These are phyloP conservation scores for Phania funesta DNA, from an alignment of 2,888 invertebrate genomes.

Conservation along the genomic window DNA sequence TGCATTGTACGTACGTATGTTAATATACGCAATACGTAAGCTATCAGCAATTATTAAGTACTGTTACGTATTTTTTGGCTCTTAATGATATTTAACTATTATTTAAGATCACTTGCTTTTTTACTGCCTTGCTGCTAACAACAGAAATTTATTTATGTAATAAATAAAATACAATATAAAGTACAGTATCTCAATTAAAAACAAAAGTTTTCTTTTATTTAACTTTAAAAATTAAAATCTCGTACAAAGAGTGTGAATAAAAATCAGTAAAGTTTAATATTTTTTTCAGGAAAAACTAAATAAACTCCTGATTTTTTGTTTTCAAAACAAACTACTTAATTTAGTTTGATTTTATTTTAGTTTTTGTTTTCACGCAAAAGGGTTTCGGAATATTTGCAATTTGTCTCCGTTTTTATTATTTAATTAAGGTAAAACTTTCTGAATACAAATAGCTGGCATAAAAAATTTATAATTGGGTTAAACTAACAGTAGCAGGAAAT, in stretches of 20 bases:
- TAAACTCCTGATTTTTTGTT: constrained; percentile 63
- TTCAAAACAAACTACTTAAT: constrained; percentile 50
- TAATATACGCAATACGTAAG: too few species aligned
- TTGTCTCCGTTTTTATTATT: constrained; percentile 54
- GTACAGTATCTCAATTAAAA: too few species aligned
- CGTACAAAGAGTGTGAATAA: constrained; percentile 53
- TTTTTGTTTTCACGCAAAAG: constrained; percentile 20
- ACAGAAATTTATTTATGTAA: too few species aligned
- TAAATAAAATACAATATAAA: too few species aligned
- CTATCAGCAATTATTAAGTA: too few species aligned
- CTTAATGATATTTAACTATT: too few species aligned
- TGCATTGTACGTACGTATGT: too few species aligned
- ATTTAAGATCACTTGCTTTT: too few species aligned
- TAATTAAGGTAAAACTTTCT: constrained; percentile 65
- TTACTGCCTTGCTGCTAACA: too few species aligned
- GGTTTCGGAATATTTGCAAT: constrained; percentile 44
- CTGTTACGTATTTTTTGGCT: too few species aligned
- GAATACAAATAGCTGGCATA: constrained; percentile 53
- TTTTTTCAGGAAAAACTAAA: constrained; percentile 45
- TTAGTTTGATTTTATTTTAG: too few species aligned
- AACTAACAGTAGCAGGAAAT: constrained; percentile 5
- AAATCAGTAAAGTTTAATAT: constrained; percentile 61
- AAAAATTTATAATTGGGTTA: constrained; percentile 47
- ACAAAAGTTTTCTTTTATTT: constrained; percentile 15
- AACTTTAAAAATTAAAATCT: constrained; percentile 20